Evolutionary conservation across 1,140 invertebrate genomes (phyloP).

Genomic region (Cepaea nemoralis): DNA sequence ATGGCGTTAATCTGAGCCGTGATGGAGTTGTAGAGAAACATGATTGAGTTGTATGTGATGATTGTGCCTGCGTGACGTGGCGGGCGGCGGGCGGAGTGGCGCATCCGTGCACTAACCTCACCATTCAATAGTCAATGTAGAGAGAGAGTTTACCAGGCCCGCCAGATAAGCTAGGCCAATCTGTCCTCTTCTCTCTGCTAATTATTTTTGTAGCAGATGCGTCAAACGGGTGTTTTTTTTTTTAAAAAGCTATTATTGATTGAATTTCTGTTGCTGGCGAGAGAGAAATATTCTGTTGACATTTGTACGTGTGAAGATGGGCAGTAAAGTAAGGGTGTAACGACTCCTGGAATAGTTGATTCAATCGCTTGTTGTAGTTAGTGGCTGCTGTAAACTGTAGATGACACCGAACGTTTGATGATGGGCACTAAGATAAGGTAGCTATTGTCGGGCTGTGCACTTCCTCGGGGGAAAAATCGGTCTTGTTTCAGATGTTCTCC

Average conservation of each 20-base stretch:
- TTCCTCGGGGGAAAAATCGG: too few relatives aligned
- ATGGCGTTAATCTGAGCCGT: neutral
- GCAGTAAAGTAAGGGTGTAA: neutral
- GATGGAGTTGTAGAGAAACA: neutral
- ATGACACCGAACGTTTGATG: too few relatives aligned
- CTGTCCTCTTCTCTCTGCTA: neutral
- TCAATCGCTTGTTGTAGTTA: too few relatives aligned
- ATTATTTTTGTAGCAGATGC: slow-evolving; percentile 25
- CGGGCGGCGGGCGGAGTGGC: too few relatives aligned
- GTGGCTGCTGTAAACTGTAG: too few relatives aligned
- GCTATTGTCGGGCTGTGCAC: too few relatives aligned
- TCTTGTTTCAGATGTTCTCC: too few relatives aligned
- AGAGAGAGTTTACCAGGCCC: neutral
- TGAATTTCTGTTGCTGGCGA: neutral
- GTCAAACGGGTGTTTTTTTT: too few relatives aligned
- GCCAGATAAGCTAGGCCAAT: slow-evolving; percentile 10
- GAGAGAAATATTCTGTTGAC: neutral
- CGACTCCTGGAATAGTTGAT: neutral
- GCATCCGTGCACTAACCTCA: slow-evolving; percentile 14
- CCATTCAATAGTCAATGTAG: slow-evolving; percentile 14
- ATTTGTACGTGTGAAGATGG: neutral
- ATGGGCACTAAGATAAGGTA: too few relatives aligned
- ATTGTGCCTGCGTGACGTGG: neutral
- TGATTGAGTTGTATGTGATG: neutral
- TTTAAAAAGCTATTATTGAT: slow-evolving; percentile 4